phyloP scores from a whole-genome alignment of 1,140 invertebrate species.

The Argopecten irradians region DNA sequence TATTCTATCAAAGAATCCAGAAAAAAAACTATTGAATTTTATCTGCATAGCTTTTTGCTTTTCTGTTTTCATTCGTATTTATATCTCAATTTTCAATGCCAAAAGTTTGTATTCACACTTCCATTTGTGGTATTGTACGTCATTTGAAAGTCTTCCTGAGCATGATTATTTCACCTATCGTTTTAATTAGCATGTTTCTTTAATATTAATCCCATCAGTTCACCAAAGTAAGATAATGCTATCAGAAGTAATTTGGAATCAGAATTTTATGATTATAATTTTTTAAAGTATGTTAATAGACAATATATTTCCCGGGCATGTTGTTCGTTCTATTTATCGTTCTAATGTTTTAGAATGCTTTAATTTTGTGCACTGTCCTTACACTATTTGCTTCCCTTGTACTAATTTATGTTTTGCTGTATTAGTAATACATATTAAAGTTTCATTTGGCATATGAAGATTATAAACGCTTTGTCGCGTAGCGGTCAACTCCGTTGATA shows the following conservation, averaged over 20 bases:
- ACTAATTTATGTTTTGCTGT: not conserved
- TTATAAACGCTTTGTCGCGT: too few species aligned
- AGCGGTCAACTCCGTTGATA: too few species aligned
- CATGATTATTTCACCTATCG: not conserved
- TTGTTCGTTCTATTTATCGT: not conserved
- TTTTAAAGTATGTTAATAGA: not conserved
- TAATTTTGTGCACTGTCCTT: not conserved
- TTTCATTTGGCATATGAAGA: not conserved
- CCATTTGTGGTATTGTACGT: not conserved
- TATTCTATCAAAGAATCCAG: too few species aligned
- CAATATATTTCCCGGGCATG: not conserved
- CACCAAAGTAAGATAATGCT: not conserved
- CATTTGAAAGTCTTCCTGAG: not conserved
- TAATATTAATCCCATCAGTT: not conserved
- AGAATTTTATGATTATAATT: not conserved
- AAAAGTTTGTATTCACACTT: too few species aligned
- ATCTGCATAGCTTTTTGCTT: too few species aligned
- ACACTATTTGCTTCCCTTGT: not conserved
- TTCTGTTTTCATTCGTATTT: too few species aligned
- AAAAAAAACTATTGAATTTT: too few species aligned
- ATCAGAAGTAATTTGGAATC: not conserved
- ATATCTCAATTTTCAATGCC: too few species aligned
- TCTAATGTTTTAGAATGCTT: too few species aligned
- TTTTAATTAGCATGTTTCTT: not conserved
- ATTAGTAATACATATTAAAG: not conserved